Percentiles rank a stretch among this genome's conserved stretches.
Conservation (phyloP, 2,113 vertebrate genomes). For the Phylloscopus trochilus region DNA sequence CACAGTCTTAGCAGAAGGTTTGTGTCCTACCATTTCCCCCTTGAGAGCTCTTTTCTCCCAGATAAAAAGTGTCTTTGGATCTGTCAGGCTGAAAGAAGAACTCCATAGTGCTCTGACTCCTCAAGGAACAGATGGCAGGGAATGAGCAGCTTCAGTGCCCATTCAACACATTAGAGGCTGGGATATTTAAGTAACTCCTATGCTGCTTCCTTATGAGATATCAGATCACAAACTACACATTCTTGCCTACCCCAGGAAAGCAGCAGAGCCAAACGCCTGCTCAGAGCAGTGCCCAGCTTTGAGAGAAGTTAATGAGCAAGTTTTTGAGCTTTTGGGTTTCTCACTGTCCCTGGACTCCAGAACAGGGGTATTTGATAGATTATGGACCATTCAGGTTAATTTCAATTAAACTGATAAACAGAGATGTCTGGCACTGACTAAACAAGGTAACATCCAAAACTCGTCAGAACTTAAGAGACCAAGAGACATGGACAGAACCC, state of each 20-base stretch:
- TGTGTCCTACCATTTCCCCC: background rate
- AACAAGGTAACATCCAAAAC: background rate
- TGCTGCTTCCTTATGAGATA: background rate
- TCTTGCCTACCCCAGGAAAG: background rate
- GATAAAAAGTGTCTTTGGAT: background rate
- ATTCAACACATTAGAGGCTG: background rate
- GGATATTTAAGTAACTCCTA: background rate
- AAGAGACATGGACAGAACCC: background rate
- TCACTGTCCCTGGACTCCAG: background rate
- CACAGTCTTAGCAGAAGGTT: constrained; percentile 3
- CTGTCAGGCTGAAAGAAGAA: constrained; percentile 20
- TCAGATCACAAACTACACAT: background rate
- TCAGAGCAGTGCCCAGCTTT: background rate
- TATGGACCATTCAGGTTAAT: background rate
- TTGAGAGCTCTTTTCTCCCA: background rate
- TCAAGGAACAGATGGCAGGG: background rate
- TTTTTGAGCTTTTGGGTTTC: background rate
- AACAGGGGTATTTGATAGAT: background rate
- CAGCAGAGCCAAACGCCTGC: background rate
- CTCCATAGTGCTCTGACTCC: background rate
- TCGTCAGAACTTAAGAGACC: background rate
- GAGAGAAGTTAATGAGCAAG: background rate
- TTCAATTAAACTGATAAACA: background rate
- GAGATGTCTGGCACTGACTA: background rate
- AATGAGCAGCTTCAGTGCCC: background rate